Evolutionary conservation across 2,888 invertebrate genomes (phyloP).

Genomic region (Lasiommata megera): DNA sequence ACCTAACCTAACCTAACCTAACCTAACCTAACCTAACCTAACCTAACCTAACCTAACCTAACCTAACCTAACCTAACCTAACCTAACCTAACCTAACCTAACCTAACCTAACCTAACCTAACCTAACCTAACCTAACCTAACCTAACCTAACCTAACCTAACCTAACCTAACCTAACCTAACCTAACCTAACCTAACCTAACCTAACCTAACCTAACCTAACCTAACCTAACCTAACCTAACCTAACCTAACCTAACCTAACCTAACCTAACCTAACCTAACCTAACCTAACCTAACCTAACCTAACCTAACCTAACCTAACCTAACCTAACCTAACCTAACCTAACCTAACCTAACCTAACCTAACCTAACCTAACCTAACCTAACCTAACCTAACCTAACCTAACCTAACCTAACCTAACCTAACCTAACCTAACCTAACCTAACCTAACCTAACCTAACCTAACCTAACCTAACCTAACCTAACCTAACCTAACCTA

Average conservation of each 20-base stretch:
- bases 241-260: conserved; percentile 13
- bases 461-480: conserved; percentile 13
- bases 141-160: conserved; percentile 4
- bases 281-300: conserved; percentile 13
- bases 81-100: no score
- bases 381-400: conserved; percentile 13
- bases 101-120: no score
- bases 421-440: conserved; percentile 13
- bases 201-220: conserved; percentile 13
- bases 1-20: no score
- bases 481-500: conserved; percentile 13
- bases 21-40: no score
- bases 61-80: no score
- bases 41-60: no score
- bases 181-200: conserved; percentile 13
- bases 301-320: conserved; percentile 13
- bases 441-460: conserved; percentile 13
- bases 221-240: conserved; percentile 13
- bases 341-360: conserved; percentile 13
- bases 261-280: conserved; percentile 13
- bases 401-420: conserved; percentile 13
- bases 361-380: conserved; percentile 13
- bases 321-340: conserved; percentile 13
- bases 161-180: conserved; percentile 13
- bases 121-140: no score